These are phyloP conservation scores for Cyclopterus lumpus DNA, from an alignment of 2,797 vertebrate species.

Conservation along the genomic window DNA sequence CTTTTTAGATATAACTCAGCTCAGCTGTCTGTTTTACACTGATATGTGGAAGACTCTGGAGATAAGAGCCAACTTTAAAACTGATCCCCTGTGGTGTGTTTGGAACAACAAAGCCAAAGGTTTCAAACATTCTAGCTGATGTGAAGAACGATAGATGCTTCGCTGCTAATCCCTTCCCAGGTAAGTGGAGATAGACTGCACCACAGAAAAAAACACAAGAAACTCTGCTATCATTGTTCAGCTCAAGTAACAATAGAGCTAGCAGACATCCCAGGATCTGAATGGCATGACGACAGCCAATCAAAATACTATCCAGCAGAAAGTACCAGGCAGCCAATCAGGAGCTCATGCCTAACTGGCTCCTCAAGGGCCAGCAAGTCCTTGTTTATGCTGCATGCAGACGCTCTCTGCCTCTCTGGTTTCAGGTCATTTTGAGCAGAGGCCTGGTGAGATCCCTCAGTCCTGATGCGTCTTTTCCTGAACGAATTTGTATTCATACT, in stretches of 20 bases:
- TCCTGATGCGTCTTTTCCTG: constrained; percentile 93
- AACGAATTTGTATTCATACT: constrained; percentile 94
- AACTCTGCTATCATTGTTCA: constrained; percentile 50
- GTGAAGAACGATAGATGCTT: constrained; percentile 15
- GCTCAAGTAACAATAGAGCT: constrained; percentile 16
- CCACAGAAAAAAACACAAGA: constrained; percentile 52
- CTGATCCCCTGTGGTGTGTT: constrained; percentile 50
- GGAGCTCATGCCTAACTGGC: constrained; percentile 15
- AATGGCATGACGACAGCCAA: constrained; percentile 4
- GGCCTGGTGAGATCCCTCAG: constrained; percentile 73
- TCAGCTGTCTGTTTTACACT: constrained; percentile 26
- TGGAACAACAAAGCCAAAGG: constrained; percentile 71
- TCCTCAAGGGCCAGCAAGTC: constrained; percentile 10
- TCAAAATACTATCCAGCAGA: constrained; percentile 51
- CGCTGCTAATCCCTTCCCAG: constrained; percentile 35
- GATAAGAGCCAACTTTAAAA: constrained; percentile 32
- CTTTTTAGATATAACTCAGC: constrained; percentile 2
- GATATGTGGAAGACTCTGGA: constrained; percentile 9
- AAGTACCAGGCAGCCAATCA: constrained; percentile 19
- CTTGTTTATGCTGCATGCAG: constrained; percentile 9
- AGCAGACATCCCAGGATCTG: neutral
- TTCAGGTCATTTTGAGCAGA: constrained; percentile 28
- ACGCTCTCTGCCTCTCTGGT: constrained; percentile 35
- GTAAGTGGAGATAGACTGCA: constrained; percentile 62
- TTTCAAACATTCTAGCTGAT: constrained; percentile 45